Evolutionary conservation across 2,797 vertebrate genomes (phyloP).

Genomic region (Atherinosoma microstoma): DNA sequence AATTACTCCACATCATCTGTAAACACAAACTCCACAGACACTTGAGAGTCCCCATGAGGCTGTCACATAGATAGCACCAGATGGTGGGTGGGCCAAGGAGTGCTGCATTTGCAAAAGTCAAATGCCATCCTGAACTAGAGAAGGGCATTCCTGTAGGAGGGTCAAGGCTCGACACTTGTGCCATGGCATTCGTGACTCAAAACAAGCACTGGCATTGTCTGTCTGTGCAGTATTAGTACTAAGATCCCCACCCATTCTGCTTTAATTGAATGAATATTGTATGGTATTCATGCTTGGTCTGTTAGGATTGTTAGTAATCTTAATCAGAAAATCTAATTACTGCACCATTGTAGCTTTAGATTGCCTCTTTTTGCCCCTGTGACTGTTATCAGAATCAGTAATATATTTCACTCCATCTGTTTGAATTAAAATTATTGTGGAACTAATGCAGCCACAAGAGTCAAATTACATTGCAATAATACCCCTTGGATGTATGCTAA

Average conservation of each 20-base stretch:
- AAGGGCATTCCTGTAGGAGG: conserved; percentile 73
- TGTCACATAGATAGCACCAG: conserved; percentile 60
- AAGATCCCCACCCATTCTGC: conserved; percentile 46
- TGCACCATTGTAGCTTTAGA: conserved; percentile 78
- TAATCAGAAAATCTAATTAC: conserved; percentile 85
- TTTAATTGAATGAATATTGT: conserved; percentile 79
- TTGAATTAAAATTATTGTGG: conserved; percentile 80
- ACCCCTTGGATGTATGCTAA: conserved; percentile 77
- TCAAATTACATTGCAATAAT: conserved; percentile 81
- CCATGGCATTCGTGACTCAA: conserved; percentile 71
- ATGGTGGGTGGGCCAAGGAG: conserved; percentile 63
- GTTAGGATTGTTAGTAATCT: conserved; percentile 76
- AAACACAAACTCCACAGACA: conserved; percentile 31
- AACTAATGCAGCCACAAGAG: conserved; percentile 81
- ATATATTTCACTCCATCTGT: conserved; percentile 76
- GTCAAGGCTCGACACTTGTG: conserved; percentile 57
- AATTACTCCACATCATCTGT: conserved; percentile 26
- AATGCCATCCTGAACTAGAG: conserved; percentile 74
- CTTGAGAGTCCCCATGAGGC: conserved; percentile 29
- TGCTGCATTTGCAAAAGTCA: conserved; percentile 73
- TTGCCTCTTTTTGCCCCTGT: conserved; percentile 74
- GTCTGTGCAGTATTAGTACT: conserved; percentile 52
- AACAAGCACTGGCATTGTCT: conserved; percentile 60
- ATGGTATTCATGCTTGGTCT: conserved; percentile 57
- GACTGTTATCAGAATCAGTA: conserved; percentile 68